Conservation (phyloP, 1,140 invertebrate genomes). For the Eueides isabella region DNA sequence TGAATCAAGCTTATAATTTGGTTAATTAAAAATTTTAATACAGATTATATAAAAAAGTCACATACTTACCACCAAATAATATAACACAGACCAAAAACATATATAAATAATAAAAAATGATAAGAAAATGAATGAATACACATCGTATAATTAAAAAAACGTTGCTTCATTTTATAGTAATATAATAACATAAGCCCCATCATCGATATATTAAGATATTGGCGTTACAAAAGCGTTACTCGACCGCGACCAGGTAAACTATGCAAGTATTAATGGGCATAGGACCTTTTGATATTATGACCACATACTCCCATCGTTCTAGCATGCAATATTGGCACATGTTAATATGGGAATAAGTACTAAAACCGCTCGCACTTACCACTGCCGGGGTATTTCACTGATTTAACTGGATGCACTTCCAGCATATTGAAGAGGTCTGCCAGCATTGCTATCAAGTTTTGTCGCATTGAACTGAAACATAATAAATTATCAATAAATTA, state of each 20-base stretch:
- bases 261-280: slow-evolving; percentile 53
- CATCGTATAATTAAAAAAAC: too few relatives aligned
- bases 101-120: slow-evolving; percentile 21
- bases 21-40: slow-evolving; percentile 12
- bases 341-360: slow-evolving; percentile 18
- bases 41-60: background rate
- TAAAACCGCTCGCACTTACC: slow-evolving; percentile 60
- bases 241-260: slow-evolving; percentile 40
- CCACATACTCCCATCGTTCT: slow-evolving; percentile 79
- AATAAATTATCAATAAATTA: slow-evolving; percentile 7
- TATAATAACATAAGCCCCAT: slow-evolving; percentile 30
- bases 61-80: slow-evolving; percentile 12
- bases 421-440: slow-evolving; percentile 98
- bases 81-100: background rate
- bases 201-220: slow-evolving; percentile 30
- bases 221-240: slow-evolving; percentile 55
- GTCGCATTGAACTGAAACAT: slow-evolving; percentile 90
- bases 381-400: slow-evolving; percentile 90
- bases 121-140: slow-evolving; percentile 11
- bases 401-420: slow-evolving; percentile 95
- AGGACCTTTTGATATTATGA: slow-evolving; percentile 77
- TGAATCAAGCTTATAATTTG: slow-evolving; percentile 13
- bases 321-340: slow-evolving; percentile 69
- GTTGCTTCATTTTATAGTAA: too few relatives aligned
- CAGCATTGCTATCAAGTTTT: slow-evolving; percentile 96